Conservation (phyloP, 2,888 invertebrate genomes). For the Cephus pygmeus region DNA sequence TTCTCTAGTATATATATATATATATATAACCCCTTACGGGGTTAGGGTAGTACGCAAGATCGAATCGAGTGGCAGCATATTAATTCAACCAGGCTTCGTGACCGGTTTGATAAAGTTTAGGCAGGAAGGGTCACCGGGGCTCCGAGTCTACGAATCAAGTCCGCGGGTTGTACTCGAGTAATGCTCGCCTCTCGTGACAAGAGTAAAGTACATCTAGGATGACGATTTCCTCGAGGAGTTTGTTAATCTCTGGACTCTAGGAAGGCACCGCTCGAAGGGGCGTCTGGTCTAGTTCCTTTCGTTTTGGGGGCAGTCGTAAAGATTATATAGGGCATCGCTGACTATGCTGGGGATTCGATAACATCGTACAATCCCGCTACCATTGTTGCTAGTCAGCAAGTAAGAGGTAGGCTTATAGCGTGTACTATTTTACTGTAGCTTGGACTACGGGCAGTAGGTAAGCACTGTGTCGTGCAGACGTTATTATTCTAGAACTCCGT, state of each 20-base stretch:
- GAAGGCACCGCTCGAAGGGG: neutral
- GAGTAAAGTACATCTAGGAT: neutral
- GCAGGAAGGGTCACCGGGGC: neutral
- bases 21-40: too few species aligned
- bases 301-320: too few species aligned
- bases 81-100: neutral
- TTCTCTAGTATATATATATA: neutral
- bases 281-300: too few species aligned
- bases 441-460: neutral
- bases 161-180: neutral
- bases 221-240: neutral
- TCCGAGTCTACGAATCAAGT: neutral
- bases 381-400: neutral
- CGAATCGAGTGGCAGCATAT: neutral
- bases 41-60: neutral
- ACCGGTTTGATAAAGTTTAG: conserved; percentile 1
- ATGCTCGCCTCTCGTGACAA: neutral
- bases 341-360: neutral
- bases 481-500: neutral
- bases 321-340: neutral
- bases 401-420: neutral
- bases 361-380: neutral
- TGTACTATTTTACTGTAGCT: neutral
- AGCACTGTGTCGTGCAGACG: neutral
- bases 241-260: neutral